These are phyloP conservation scores for Mactromeris polynyma DNA, from an alignment of 2,888 invertebrate genomes.

Conservation along the genomic window DNA sequence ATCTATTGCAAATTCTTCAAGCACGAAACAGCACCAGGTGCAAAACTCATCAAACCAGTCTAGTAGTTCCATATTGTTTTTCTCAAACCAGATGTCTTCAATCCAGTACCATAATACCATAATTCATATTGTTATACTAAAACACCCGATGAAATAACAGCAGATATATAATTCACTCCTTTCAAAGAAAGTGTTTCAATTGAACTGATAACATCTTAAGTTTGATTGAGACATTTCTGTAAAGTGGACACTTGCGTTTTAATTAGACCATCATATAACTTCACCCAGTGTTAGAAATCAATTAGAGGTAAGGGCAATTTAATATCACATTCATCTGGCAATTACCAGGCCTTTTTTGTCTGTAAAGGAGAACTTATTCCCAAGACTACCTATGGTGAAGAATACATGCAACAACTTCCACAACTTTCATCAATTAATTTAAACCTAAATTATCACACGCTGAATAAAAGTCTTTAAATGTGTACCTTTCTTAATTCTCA, in stretches of 20 bases:
- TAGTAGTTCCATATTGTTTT: neutral
- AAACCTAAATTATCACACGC: too few species aligned
- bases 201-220: neutral
- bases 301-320: neutral
- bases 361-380: neutral
- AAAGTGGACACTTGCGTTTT: neutral
- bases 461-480: too few species aligned
- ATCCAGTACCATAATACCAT: neutral
- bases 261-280: neutral
- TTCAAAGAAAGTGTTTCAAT: neutral
- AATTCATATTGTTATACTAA: neutral
- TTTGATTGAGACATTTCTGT: neutral
- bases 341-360: neutral
- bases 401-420: too few species aligned
- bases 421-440: too few species aligned
- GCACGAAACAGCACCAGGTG: constrained; percentile 15
- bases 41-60: constrained; percentile 11
- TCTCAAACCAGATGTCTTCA: neutral
- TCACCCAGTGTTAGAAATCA: neutral
- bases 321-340: neutral
- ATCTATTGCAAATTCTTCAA: constrained; percentile 5
- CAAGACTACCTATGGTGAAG: too few species aligned
- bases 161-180: neutral
- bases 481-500: too few species aligned
- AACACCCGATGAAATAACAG: neutral